Evolutionary conservation across 2,888 invertebrate species (phyloP).

Genomic region (Dolichomitus sp.): DNA sequence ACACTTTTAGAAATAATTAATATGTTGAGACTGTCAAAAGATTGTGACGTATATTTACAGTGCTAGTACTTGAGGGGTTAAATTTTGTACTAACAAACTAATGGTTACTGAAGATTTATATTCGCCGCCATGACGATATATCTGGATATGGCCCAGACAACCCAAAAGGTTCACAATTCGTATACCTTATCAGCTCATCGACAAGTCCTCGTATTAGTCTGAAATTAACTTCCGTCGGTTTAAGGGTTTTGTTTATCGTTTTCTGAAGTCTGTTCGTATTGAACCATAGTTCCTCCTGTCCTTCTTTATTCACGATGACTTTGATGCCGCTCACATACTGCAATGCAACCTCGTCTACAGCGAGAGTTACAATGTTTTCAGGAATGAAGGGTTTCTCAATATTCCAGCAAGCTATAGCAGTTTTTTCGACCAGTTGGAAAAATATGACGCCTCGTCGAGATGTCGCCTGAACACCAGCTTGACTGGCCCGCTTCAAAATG

Average conservation of each 20-base stretch:
- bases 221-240: conserved; percentile 81
- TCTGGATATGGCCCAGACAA: conserved; percentile 70
- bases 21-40: no score
- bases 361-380: conserved; percentile 81
- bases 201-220: conserved; percentile 81
- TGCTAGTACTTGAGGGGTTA: neutral
- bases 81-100: neutral
- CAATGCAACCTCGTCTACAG: conserved; percentile 79
- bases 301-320: conserved; percentile 78
- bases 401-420: conserved; percentile 85
- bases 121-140: conserved; percentile 75
- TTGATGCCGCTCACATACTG: conserved; percentile 85
- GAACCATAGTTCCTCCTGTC: conserved; percentile 84
- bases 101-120: conserved; percentile 68
- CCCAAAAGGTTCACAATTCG: conserved; percentile 79
- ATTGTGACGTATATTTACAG: no score
- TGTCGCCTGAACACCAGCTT: conserved; percentile 84
- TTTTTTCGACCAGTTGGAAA: conserved; percentile 84
- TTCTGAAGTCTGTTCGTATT: conserved; percentile 84
- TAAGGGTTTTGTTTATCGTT: conserved; percentile 81
- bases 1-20: no score
- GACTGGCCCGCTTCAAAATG: conserved; percentile 81
- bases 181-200: conserved; percentile 81
- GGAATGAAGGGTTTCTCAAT: conserved; percentile 82
- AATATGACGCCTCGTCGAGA: conserved; percentile 83